A percentile compares a stretch with the other conserved stretches of the same genome.
These are phyloP conservation scores for Tenualosa thibaudeaui DNA, from an alignment of 2,797 vertebrate species.

Conservation along the genomic window DNA sequence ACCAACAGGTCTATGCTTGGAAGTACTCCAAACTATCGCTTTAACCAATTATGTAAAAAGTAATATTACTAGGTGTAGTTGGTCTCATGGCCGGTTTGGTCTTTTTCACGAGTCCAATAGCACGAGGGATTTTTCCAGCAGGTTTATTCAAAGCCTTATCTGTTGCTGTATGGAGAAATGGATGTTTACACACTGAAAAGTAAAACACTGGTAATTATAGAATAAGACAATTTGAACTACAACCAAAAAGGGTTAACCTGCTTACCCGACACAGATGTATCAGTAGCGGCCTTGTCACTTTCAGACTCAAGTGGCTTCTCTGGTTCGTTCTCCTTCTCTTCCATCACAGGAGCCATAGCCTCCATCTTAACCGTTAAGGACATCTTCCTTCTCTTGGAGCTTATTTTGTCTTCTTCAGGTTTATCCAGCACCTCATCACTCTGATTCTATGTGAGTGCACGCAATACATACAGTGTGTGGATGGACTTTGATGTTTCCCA, in stretches of 20 bases:
- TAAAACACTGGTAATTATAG: neutral
- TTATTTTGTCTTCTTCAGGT: slow-evolving; percentile 18
- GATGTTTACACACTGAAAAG: neutral
- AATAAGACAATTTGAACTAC: too few species aligned
- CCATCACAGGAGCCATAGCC: slow-evolving; percentile 25
- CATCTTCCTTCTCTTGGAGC: slow-evolving; percentile 59
- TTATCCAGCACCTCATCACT: slow-evolving; percentile 8
- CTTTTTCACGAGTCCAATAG: slow-evolving; percentile 59
- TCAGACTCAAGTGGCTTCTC: neutral
- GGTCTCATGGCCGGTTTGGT: slow-evolving; percentile 63
- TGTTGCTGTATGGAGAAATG: neutral
- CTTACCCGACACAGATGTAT: neutral
- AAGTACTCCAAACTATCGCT: too few species aligned
- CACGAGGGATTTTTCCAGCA: slow-evolving; percentile 72
- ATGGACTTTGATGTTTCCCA: neutral
- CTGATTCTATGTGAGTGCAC: slow-evolving; percentile 21
- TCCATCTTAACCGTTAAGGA: slow-evolving; percentile 45
- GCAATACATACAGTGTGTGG: neutral
- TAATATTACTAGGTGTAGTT: slow-evolving; percentile 83
- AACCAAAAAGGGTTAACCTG: neutral
- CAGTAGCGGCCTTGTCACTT: neutral
- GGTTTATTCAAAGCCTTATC: neutral
- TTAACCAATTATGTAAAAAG: slow-evolving; percentile 38
- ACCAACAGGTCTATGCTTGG: too few species aligned
- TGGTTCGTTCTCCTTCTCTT: slow-evolving; percentile 4